Base-by-base conservation (phyloP, 2,888 invertebrate species). In the Mactromeris polynyma region DNA sequence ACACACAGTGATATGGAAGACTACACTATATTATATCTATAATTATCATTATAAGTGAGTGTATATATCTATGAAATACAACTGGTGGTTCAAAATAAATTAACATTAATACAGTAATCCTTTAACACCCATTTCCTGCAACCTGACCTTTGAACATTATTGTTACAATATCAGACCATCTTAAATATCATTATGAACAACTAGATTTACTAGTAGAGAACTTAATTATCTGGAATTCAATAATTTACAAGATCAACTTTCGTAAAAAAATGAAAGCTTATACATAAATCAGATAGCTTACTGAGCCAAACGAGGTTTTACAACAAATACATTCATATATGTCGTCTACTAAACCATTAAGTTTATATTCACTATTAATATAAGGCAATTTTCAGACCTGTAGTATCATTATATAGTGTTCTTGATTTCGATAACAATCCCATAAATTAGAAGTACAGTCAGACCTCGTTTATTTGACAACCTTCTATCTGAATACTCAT, bases 1-100 rank as follows among this genome's bases (percentile, higher is more conserved):
- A 31, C 73, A 73, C 36, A 19, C 19, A 36, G 33, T 73, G 73
- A 33, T 73, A 73, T 73, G 73, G 73, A 73, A 73, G 73, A 73
- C 73, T 73, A 73, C 33, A 33, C 73, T 73, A 73, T 73, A 33
- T 33, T 17, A 11, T n/a, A 64, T 64, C 58, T 64, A 64, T 64
- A 64, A 64, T 3, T 64, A 64, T 46, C 58, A 64, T 26, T 64
- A 26, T 26, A 9, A 64, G 58, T 26, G 26, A 64, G 58, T 46
- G 46, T 9, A 46, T 64, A 26, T 64, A 64, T 54, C 54, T 4
- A 54, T 19, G 54, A 54, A 54, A 54, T 54, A n/a, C 54, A 6
- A 19, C 19, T 21, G 21, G 54, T 54, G 21, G 21, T n/a, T 54
- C 54, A 54, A 21, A 54, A 54, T 54, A 21, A 54, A 54, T 54